Base-by-base conservation (phyloP, 37 sponge, comb jelly and placozoan species). In the Chondrilla cf. caribensis region DNA sequence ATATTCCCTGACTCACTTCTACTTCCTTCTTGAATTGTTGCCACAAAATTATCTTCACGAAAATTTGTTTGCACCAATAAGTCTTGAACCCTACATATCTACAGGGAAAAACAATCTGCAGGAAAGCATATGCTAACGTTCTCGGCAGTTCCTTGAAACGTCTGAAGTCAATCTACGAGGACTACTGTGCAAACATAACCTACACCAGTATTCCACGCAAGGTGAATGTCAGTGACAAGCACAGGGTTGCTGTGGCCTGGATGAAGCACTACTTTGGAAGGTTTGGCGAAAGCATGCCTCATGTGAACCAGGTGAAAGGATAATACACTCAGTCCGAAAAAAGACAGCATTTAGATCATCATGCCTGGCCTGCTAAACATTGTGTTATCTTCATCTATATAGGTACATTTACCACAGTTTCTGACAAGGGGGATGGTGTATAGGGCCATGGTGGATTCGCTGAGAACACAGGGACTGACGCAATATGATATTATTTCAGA, bases 211-310 rank as follows among this genome's bases (percentile, higher is more conserved):
- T 15, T 60, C 5, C 64, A 60, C 64, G 64, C 29, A 60, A 60
- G 9, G 64, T 60, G 64, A 60, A 6, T 15, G 28, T 60, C 64
- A 60, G 19, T 26, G 64, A 60, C 64, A 60, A 60, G 22, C 64
- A 60, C 64, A 60, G 64, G 64, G 64, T 60, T 60, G 24, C 64
- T 15, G 22, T 60, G 22, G 81, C 89, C 28, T 84, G 89, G 89
- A 88, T 88, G 84, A 57, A 68, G 33, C 59, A 70, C 11, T 84
- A 84, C 39, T 88, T 88, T 44, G 47, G 54, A 25, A 47, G 79
- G 24, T 73, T 87, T 44, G 79, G 78, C 15, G 88, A 83, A 9
- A 79, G 55, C 73, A 87, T 83, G 83, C 84, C 88, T 40, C 83
- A 84, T 55, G 24, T 73, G 19, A 29, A 83, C 18, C 82, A 83